Evolutionary conservation across 92 coral and sea anemone genomes (phyloP).

Genomic region (Palythoa grandiflora): DNA sequence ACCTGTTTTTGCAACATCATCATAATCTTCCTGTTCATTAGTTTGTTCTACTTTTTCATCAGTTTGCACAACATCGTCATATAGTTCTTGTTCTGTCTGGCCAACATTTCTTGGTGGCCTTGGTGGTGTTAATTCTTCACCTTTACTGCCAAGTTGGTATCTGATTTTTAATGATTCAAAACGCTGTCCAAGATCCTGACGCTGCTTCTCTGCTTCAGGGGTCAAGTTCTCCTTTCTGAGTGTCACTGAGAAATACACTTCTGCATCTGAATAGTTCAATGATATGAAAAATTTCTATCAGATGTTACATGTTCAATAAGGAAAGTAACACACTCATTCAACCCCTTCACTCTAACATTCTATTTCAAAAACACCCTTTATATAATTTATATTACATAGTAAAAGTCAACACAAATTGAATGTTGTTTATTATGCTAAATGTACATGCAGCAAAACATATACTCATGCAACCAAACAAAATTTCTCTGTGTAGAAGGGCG

Average conservation of each 20-base stretch:
- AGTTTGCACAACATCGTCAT: constrained; percentile 69
- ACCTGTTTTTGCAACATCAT: constrained; percentile 40
- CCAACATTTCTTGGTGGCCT: constrained; percentile 37
- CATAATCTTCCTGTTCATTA: constrained; percentile 9
- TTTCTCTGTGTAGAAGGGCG: too few species aligned
- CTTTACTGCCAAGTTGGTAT: constrained; percentile 17
- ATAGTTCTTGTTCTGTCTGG: constrained; percentile 51
- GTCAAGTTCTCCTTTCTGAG: constrained; percentile 72
- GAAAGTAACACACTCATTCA: too few species aligned
- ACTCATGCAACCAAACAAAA: too few species aligned
- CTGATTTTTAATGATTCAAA: constrained; percentile 64
- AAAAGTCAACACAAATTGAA: too few species aligned
- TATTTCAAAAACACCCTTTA: too few species aligned
- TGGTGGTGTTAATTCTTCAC: constrained; percentile 18
- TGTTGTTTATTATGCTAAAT: too few species aligned
- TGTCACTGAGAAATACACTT: constrained; percentile 73
- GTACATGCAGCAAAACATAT: too few species aligned
- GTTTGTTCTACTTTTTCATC: neutral
- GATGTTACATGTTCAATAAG: neutral
- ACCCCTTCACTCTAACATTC: too few species aligned
- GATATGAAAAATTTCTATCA: neutral
- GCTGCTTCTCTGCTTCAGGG: constrained; percentile 75
- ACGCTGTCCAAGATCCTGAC: constrained; percentile 63
- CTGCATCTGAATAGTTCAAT: constrained; percentile 68
- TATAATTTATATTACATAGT: too few species aligned